Evolutionary conservation across 1,140 invertebrate genomes (phyloP), one percentile per base, ranked within the genome.

Genomic region (Potamilus streckersoni): DNA sequence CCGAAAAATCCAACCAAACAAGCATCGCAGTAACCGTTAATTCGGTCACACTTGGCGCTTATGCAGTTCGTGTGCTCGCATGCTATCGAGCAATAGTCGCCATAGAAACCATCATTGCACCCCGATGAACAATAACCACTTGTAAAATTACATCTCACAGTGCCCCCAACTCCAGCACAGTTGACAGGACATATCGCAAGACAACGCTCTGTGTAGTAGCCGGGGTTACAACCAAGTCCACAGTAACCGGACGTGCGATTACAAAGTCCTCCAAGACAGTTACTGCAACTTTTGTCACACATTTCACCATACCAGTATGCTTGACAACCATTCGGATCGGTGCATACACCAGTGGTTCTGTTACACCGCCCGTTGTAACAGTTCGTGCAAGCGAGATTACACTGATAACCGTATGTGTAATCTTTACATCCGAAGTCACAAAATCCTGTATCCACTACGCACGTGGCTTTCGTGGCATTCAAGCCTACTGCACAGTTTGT

Each of bases 41-140:
- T 56, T 12, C 27, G 59, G 15, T 60, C 57, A 57, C 75, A 77
- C 49, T 77, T 77, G 12, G 27, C 56, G 58, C 73, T 77, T 0
- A 72, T 31, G 38, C 75, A 77, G 17, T 56, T 69, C 6, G 64
- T 55, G 38, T 71, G 38, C 1, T 49, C 73, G 56, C 75, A 77
- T 5, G 16, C n/a, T 11, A 64, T 65, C 19, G 61, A 31, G 62
- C 75, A 77, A 15, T n/a, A 38, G 0, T 23, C n/a, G 55, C 75
- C 75, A 69, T 67, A 77, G n/a, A 27, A 65, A n/a, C 75, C 75
- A 55, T 72, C 73, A n/a, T 66, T 71, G 55, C 75, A 77, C 5
- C 70, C 75, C 23, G 55, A n/a, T 5, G 56, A n/a, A 61, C 75
- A 77, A 20, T 60, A 61, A 27, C 75, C 75, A 16, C 56, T 61